Evolutionary conservation across 2,113 vertebrate species (phyloP).

Genomic region (Bostrychus sinensis): DNA sequence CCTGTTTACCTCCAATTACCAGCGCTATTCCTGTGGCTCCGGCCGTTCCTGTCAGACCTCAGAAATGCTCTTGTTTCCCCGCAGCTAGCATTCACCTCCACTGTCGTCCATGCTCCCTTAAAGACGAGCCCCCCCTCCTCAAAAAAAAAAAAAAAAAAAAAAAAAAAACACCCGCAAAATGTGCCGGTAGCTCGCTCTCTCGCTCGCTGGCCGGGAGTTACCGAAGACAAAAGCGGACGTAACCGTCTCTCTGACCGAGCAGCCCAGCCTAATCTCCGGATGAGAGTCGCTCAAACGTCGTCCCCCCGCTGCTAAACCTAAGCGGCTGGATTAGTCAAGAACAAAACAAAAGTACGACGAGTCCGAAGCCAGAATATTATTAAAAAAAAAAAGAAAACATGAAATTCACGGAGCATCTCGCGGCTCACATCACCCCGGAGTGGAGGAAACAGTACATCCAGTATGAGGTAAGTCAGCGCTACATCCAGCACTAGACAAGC

Average conservation of each 20-base stretch:
- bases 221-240: constrained; percentile 37
- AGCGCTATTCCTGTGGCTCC: not conserved
- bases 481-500: constrained; percentile 33
- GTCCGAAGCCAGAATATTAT: not conserved
- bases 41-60: not conserved
- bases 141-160: too few species aligned
- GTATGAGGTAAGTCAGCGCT: constrained; percentile 86
- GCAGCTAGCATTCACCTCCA: constrained; percentile 4
- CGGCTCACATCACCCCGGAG: constrained; percentile 98
- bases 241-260: constrained; percentile 20
- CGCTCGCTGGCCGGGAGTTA: constrained; percentile 8
- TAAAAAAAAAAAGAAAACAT: constrained; percentile 68
- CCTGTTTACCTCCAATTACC: constrained; percentile 5
- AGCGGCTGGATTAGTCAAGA: not conserved
- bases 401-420: constrained; percentile 99
- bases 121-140: not conserved
- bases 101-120: not conserved
- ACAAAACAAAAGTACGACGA: not conserved
- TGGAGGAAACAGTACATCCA: constrained; percentile 99
- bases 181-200: constrained; percentile 15
- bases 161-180: not conserved
- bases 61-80: not conserved
- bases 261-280: constrained; percentile 30
- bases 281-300: constrained; percentile 28
- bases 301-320: not conserved